Evolutionary conservation across 2,888 invertebrate species (phyloP), one percentile per base, ranked within the genome.

Genomic region (Spodoptera picta): DNA sequence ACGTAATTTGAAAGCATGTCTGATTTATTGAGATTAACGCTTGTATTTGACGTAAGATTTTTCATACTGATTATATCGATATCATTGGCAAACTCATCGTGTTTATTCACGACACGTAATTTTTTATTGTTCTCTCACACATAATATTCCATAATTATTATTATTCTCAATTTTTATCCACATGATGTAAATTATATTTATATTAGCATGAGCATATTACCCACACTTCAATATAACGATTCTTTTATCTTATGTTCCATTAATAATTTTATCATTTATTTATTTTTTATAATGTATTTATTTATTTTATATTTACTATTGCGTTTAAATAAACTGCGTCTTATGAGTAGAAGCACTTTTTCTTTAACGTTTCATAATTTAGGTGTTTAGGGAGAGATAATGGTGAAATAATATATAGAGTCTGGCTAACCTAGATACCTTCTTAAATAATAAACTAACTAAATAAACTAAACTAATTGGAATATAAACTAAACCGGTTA

Each of bases 181-280:
- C 84, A 81, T 78, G 79, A 79, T 90, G 90, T 90, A 88, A 85
- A 87, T 88, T 90, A 85, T 84, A 82, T 83, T 86, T 84, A 87
- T 89, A 87, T 88, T 87, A 87, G 91, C 91, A 91, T 91, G 91
- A 87, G 88, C 87, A 87, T 83, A 81, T 82, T 78, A 70, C 76
- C 75, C 73, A 74, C 77, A 75, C 58, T 83, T 75, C 58, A 6
- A 73, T 79, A 63, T 59, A 4, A 62, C 11, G 6, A 46, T 74
- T 72, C 72, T 58, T 62, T 81, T 77, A 61, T 56, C 80, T 76
- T 75, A 31, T 59, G 59, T 71, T 84, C 55, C 62, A 67, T 68
- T 65, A 61, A 65, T 74, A 65, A 68, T 73, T 61, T 75, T 65
- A 61, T 77, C n/a, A 61, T 70, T 79, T 66, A 23, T 69, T 73